Evolutionary conservation across 2,113 vertebrate species (phyloP).

Genomic region (Ciconia boyciana): DNA sequence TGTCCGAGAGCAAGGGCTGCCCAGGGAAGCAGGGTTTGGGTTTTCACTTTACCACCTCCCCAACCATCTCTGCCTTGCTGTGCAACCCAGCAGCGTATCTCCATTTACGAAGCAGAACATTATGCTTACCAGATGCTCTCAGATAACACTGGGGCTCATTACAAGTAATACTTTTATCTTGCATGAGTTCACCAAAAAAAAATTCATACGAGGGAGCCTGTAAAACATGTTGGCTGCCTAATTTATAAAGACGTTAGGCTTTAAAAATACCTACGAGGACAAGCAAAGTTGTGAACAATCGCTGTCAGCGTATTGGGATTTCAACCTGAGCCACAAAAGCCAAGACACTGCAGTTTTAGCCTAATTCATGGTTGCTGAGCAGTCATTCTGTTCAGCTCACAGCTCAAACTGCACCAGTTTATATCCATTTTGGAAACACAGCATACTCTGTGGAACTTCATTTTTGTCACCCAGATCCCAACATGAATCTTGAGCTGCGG

Average conservation of each 20-base stretch:
- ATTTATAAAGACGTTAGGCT: neutral
- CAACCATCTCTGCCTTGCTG: neutral
- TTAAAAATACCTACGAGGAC: neutral
- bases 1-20: neutral
- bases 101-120: neutral
- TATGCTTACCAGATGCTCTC: neutral
- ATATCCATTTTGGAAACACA: neutral
- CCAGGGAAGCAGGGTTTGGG: neutral
- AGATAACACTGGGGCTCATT: neutral
- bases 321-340: neutral
- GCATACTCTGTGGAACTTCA: too few relatives aligned
- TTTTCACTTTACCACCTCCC: neutral
- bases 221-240: neutral
- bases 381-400: neutral
- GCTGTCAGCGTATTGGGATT: neutral
- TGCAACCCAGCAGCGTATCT: neutral
- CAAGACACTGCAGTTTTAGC: neutral
- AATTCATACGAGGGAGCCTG: neutral
- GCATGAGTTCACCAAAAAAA: neutral
- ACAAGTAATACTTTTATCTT: neutral
- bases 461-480: neutral
- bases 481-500: neutral
- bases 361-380: neutral
- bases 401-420: neutral
- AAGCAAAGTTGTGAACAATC: neutral